Base-by-base conservation (phyloP, 2,113 vertebrate genomes). In the Dipodomys ordii region DNA sequence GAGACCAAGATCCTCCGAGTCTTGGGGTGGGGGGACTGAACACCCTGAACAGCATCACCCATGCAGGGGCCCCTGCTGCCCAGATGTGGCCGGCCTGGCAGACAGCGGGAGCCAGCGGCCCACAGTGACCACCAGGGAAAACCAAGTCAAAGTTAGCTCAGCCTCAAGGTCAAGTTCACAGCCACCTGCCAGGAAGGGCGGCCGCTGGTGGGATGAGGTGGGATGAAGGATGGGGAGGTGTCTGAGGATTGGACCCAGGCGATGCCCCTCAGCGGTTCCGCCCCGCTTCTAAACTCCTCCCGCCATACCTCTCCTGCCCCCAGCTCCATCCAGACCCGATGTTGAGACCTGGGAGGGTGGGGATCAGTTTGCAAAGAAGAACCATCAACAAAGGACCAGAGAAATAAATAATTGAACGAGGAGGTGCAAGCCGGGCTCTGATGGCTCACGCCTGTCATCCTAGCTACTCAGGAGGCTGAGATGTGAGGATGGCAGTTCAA, bases 71-170 rank as follows among this genome's bases (percentile, higher is more conserved):
- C 5, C 39, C 1, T 27, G 2, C 6, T 3, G 62, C 53, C 4
- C 15, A 57, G 53, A 57, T 57, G 53, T 20, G 8, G 12, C 28
- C 77, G 30, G 25, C 6, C 83, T 27, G 16, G n/a, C 44, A 18
- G 62, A 19, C 79, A 3, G 53, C 7, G 0, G 53, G 49, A 71
- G 27, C 25, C 53, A 8, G 22, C 18, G 2, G 16, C 32, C 60
- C 0, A 3, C 1, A 0, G 19, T 39, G 68, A 64, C 30, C 20
- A 1, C 0, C 1, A 4, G 0, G 30, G 53, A 57, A 57, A 18
- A 57, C 53, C 7, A 2, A 87, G 78, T 68, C 81, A 39, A 57
- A 60, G 88, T 32, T 22, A 57, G 35, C 4, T 0, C 0, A 32
- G 62, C 13, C 0, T 23, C 3, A 16, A 53, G 88, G 91, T 89